Evolutionary conservation across 2,888 invertebrate species (phyloP), one percentile per base, ranked within the genome.

Genomic region (Drosophila melanocephala): DNA sequence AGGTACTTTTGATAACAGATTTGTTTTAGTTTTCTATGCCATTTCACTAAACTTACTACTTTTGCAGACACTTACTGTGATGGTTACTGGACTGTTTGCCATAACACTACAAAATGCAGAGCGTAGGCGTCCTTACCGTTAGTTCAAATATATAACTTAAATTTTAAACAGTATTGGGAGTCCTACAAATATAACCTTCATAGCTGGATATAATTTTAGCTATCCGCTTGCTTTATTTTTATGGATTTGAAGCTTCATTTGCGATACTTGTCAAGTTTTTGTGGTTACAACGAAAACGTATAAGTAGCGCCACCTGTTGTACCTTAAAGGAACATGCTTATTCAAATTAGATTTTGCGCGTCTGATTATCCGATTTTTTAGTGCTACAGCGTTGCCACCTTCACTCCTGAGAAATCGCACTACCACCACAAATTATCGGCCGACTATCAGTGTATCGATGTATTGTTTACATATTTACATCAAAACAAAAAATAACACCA

Each of bases 51-150:
- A 26, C n/a, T 14, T 30, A 3, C 9, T n/a, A 37, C 0, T 26
- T 50, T 73, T 61, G 5, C 55, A 92, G 92, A 59, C 83, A 6
- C 56, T 83, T 1, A 81, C 92, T 5, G 73, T 90, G n/a, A 74
- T 87, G 14, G 70, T 90, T 10, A 85, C 91, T 14, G 83, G 90
- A 4, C 76, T 92, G 22, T 67, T 92, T 70, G 92, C 90, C 16
- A 91, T 92, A 14, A 91, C 83, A 44, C 60, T 89, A 28, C 86
- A 89, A 66, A 90, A 92, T 72, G 75, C 87, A 2, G 81, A 91
- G 57, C 83, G 91, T 3, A 74, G 91, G 30, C 84, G 87, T 47
- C 76, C 75, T 1, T 91, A 91, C 35, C 84, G 89, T 35, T 91
- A 81, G 33, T 16, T 4, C 12, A 28, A 22, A 7, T 4, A 12